Base-by-base conservation (phyloP, 2,888 invertebrate genomes). In the Rhamphomyia laevipes region DNA sequence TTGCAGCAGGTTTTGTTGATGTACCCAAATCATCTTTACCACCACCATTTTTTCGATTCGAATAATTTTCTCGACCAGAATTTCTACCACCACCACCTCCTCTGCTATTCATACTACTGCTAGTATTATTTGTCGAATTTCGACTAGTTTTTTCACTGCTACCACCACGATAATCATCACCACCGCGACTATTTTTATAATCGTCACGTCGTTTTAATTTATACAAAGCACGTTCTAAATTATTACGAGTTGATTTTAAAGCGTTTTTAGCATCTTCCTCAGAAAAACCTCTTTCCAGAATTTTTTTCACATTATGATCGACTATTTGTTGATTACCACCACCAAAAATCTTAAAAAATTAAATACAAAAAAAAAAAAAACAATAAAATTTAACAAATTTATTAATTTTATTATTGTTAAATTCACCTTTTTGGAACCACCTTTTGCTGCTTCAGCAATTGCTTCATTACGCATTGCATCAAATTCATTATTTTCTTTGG, bases 381-480 rank as follows among this genome's bases (percentile, higher is more conserved):
- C 13, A 9, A 18, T 40, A 21, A 21, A 21, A 21, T 21, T 21
- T 13, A 52, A 10, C 12, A 47, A 7, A 47, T 63, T 73, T 10
- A 15, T 15, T 17, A 13, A 18, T 2, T 4, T 15, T 23, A 46
- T 23, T 38, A 13, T 18, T 21, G 13, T 3, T 16, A 16, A 38
- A 47, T 33, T n/a, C n/a, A 69, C 76, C 67, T 80, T 80, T 58
- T 75, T 78, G 13, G 74, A 74, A 30, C 75, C 77, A 27, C 75
- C 71, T 59, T 84, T 82, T 43, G 86, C 79, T 33, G 89, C 91
- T 64, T 89, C 90, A 13, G 90, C 89, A 59, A 94, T 92, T 0
- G 89, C 90, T 55, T 88, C 91, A 63, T 85, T 85, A 51, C 93
- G 76, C 66, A 89, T 89, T n/a, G 83, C 79, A 63, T 91, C 89